Percentiles rank a stretch among this genome's conserved stretches.
Conservation (phyloP, 2,113 vertebrate species). For the Narcine bancroftii region DNA sequence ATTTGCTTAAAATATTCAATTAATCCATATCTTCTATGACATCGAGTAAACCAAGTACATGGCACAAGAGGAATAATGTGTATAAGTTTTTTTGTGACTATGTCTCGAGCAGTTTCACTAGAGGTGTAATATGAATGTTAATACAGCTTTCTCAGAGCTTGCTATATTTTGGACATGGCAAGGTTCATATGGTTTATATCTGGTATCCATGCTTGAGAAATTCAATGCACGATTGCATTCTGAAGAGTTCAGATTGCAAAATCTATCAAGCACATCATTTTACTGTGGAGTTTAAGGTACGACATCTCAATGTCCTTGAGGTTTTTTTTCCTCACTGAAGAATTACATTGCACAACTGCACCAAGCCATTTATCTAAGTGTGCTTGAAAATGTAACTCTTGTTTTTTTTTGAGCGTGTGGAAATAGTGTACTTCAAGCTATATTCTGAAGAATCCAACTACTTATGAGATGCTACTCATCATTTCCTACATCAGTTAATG, state of each 20-base stretch:
- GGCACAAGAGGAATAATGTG: not conserved
- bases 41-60: not conserved
- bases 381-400: not conserved
- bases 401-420: not conserved
- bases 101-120: too few species aligned
- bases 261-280: conserved; percentile 23
- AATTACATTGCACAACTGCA: not conserved
- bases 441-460: not conserved
- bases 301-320: conserved; percentile 24
- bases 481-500: not conserved
- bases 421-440: not conserved
- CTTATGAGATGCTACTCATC: not conserved
- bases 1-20: not conserved
- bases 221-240: conserved; percentile 31
- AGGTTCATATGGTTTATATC: not conserved
- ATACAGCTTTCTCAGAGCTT: not conserved
- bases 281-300: not conserved
- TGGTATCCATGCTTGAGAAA: conserved; percentile 26
- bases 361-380: not conserved
- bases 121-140: not conserved
- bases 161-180: conserved; percentile 22
- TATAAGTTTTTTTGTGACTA: not conserved
- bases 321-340: not conserved
- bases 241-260: conserved; percentile 25
- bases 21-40: not conserved